Conservation (phyloP, 2,888 invertebrate species). For the Archaeoteleia sp. region DNA sequence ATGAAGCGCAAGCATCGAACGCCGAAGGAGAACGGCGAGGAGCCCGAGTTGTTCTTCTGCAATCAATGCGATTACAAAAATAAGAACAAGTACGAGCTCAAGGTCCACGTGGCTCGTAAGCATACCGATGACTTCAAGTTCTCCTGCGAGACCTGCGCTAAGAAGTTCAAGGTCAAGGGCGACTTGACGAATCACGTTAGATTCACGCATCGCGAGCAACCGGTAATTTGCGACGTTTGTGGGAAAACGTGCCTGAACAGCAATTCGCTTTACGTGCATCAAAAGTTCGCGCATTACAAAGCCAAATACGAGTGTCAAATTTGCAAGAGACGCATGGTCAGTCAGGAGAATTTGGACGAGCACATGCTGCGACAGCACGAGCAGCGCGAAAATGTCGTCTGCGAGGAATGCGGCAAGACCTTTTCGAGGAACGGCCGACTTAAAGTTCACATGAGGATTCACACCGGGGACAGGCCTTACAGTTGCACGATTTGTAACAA, state of each 20-base stretch:
- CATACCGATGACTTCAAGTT: constrained; percentile 61
- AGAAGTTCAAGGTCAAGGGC: constrained; percentile 67
- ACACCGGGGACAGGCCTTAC: constrained; percentile 70
- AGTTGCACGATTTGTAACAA: constrained; percentile 68
- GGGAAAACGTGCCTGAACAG: constrained; percentile 68
- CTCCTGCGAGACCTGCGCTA: constrained; percentile 62
- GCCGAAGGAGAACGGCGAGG: constrained; percentile 29
- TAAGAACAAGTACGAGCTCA: constrained; percentile 66
- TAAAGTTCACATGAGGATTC: constrained; percentile 72
- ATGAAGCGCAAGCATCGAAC: constrained; percentile 67
- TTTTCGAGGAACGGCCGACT: constrained; percentile 69
- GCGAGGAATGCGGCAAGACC: constrained; percentile 73
- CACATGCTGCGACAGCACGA: constrained; percentile 71
- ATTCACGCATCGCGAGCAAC: constrained; percentile 67
- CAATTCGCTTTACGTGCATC: constrained; percentile 67
- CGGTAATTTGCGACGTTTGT: constrained; percentile 68
- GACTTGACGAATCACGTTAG: constrained; percentile 67
- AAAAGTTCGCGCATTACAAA: constrained; percentile 70
- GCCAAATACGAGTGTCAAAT: constrained; percentile 71
- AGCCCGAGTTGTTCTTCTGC: constrained; percentile 57
- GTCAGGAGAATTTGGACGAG: constrained; percentile 74
- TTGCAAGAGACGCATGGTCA: constrained; percentile 73
- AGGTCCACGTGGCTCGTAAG: constrained; percentile 63
- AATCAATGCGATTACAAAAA: constrained; percentile 64
- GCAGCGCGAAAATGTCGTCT: constrained; percentile 69